Base-by-base conservation (phyloP, 2,113 vertebrate species). In the Bolborhynchus lineola region DNA sequence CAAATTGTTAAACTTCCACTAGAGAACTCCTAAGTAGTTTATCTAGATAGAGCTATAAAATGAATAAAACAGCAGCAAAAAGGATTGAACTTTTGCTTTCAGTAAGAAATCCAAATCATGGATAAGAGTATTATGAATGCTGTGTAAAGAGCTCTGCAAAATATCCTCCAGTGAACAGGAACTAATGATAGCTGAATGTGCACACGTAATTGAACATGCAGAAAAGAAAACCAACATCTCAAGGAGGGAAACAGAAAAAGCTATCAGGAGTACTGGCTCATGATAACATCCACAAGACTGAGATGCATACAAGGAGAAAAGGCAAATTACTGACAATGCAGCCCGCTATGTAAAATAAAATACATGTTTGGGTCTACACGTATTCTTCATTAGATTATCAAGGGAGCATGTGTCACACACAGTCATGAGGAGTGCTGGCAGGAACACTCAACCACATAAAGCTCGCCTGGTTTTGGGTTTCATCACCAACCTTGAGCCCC, bases 141-240 rank as follows among this genome's bases (percentile, higher is more conserved):
- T 60, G 55, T 11, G 5, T 77, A 96, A 96, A 89, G 83, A 86
- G 60, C 74, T 86, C 79, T 88, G 57, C 57, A 68, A 90, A 96
- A 92, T 77, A 86, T 63, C 89, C 74, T 96, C 78, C 82, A 76
- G 78, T 86, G 92, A 95, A 89, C 92, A 85, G 93, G 83, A 97
- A 85, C 87, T 95, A 97, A 97, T 80, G 88, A 88, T 4, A 95
- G 95, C 85, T 90, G 96, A 95, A 97, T 80, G 91, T 71, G 71
- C 78, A 83, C 72, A 89, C 59, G 85, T 87, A 96, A 96, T 47
- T 95, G 94, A 94, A 97, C 82, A 89, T 62, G 78, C 68, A 84
- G 84, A 65, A 88, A 78, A 71, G 71, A 80, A 80, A 85, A 71
- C 81, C 92, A 90, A 85, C 80, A 93, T 96, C 84, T 68, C 67